These are phyloP conservation scores for Scaptomyza cyrtandrae DNA, from an alignment of 2,888 invertebrate species.

Conservation along the genomic window DNA sequence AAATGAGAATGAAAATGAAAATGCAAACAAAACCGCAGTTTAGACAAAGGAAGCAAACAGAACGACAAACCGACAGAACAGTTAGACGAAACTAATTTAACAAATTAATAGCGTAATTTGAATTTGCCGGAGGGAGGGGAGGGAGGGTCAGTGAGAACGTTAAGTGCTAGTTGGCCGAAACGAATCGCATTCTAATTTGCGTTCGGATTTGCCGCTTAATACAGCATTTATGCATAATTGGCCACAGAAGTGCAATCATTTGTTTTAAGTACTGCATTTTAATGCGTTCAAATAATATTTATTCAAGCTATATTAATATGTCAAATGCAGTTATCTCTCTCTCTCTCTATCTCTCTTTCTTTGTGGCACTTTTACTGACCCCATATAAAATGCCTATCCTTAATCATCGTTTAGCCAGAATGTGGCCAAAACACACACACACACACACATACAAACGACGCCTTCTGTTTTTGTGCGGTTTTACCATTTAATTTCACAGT, in stretches of 20 bases:
- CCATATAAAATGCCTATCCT: background rate
- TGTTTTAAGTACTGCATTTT: background rate
- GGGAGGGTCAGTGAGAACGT: slow-evolving; percentile 15
- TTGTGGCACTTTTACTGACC: background rate
- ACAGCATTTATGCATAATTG: slow-evolving; percentile 3
- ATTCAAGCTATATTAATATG: slow-evolving; percentile 1
- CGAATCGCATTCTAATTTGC: slow-evolving; percentile 13
- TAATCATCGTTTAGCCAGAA: slow-evolving; percentile 19
- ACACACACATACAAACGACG: background rate
- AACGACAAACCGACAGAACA: background rate
- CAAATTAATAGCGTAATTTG: slow-evolving; percentile 72
- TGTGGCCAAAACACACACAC: background rate
- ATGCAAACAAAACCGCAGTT: slow-evolving; percentile 62
- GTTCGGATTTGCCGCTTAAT: slow-evolving; percentile 2
- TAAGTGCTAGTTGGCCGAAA: slow-evolving; percentile 49
- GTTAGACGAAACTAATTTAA: slow-evolving; percentile 61
- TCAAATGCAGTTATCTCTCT: background rate
- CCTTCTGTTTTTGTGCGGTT: slow-evolving; percentile 22
- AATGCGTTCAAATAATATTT: slow-evolving; percentile 21
- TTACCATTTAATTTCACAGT: slow-evolving; percentile 35
- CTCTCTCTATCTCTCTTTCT: background rate
- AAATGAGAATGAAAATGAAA: slow-evolving; percentile 46
- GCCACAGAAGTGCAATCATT: slow-evolving; percentile 31
- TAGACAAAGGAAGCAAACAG: slow-evolving; percentile 53
- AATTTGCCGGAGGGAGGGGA: slow-evolving; percentile 36